These are phyloP conservation scores for Drosophila kambysellisi DNA, from an alignment of 2,888 invertebrate species.

Conservation along the genomic window DNA sequence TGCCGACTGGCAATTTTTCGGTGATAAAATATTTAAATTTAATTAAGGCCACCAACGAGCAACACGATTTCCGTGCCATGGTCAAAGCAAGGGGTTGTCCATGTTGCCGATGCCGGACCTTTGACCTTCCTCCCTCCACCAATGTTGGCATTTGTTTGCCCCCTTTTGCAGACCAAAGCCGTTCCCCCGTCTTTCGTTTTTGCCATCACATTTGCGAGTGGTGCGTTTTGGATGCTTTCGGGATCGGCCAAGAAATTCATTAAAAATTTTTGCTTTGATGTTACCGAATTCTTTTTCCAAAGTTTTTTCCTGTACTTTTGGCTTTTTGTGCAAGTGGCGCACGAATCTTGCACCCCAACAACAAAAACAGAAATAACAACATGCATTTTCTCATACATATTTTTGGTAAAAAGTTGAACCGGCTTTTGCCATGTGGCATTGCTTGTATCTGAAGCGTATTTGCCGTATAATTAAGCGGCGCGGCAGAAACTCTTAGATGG, in stretches of 20 bases:
- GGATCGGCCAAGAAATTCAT: conserved; percentile 74
- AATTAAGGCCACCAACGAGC: conserved; percentile 85
- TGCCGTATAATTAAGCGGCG: conserved; percentile 53
- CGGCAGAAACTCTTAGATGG: conserved; percentile 18
- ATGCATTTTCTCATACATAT: conserved; percentile 45
- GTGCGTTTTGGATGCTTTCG: conserved; percentile 72
- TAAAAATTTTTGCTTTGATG: conserved; percentile 80
- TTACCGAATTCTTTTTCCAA: conserved; percentile 74
- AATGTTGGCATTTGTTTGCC: conserved; percentile 16
- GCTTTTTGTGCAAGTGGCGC: conserved; percentile 35
- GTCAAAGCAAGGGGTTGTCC: conserved; percentile 55
- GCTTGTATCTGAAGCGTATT: conserved; percentile 28
- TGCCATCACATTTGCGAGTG: conserved; percentile 54
- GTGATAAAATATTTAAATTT: conserved; percentile 85
- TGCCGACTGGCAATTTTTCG: conserved; percentile 83
- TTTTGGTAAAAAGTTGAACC: conserved; percentile 41
- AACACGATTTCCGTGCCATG: conserved; percentile 74
- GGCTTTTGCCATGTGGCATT: conserved; percentile 25
- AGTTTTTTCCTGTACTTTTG: conserved; percentile 65
- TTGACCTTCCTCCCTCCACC: conserved; percentile 43
- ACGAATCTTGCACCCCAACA: conserved; percentile 40
- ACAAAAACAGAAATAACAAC: conserved; percentile 29
- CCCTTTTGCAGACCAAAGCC: neutral
- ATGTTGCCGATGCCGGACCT: conserved; percentile 53
- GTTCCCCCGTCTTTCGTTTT: neutral